These are phyloP conservation scores for Trachops cirrhosus DNA, from an alignment of 2,797 vertebrate species.

Conservation along the genomic window DNA sequence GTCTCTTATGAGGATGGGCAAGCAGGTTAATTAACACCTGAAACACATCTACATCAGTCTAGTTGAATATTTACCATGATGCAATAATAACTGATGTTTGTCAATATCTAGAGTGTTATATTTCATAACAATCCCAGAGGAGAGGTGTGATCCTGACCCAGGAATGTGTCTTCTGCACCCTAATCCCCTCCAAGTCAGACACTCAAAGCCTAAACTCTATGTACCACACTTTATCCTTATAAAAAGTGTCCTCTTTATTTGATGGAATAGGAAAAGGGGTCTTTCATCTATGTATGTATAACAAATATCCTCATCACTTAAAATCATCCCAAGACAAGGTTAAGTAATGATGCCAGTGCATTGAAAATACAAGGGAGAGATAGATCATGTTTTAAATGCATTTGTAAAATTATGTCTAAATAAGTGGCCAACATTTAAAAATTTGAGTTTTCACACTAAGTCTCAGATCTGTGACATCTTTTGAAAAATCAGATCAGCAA, in stretches of 20 bases:
- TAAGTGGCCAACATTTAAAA: constrained; percentile 1
- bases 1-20: too few species aligned
- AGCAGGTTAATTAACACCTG: not conserved
- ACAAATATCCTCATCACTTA: not conserved
- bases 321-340: not conserved
- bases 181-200: not conserved
- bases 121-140: not conserved
- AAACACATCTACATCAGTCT: not conserved
- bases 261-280: not conserved
- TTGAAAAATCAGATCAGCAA: not conserved
- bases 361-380: not conserved
- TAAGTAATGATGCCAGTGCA: not conserved
- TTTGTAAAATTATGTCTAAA: not conserved
- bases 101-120: not conserved
- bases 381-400: not conserved
- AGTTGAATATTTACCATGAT: not conserved
- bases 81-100: not conserved
- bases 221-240: not conserved
- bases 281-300: not conserved
- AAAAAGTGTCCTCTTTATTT: not conserved
- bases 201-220: not conserved
- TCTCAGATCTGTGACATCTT: not conserved
- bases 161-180: not conserved
- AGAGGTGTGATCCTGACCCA: not conserved
- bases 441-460: not conserved